A percentile compares a stretch with the other conserved stretches of the same genome.
Conservation (phyloP, 1,140 invertebrate species). For the Mya arenaria region DNA sequence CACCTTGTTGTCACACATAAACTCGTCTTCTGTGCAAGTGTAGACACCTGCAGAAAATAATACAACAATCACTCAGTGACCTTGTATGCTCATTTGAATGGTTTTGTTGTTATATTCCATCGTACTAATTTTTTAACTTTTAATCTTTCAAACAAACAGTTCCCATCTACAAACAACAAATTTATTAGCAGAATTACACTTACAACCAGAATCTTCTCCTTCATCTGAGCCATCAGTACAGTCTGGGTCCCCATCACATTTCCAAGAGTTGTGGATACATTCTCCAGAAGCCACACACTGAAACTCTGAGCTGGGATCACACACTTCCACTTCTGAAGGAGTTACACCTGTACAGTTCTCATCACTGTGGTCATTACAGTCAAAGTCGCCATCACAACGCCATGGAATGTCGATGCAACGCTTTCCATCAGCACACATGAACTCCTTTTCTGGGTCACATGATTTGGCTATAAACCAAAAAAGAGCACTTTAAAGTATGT, state of each 20-base stretch:
- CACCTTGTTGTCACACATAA: conserved; percentile 83
- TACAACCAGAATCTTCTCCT: conserved; percentile 48
- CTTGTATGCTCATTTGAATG: neutral
- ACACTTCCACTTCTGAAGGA: neutral
- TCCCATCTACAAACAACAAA: too few species aligned
- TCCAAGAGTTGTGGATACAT: conserved; percentile 95
- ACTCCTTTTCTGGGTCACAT: conserved; percentile 11
- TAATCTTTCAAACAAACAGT: too few species aligned
- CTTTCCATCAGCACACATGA: conserved; percentile 25
- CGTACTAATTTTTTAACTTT: too few species aligned
- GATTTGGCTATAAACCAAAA: conserved; percentile 1
- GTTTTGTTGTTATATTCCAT: too few species aligned
- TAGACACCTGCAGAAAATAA: conserved; percentile 43
- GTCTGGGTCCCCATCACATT: conserved; percentile 81
- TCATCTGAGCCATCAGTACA: conserved; percentile 85
- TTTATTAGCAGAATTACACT: neutral
- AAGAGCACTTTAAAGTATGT: too few species aligned
- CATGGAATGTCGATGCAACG: conserved; percentile 56
- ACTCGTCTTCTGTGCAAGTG: conserved; percentile 80
- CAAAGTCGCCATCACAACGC: conserved; percentile 65
- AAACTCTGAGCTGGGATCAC: conserved; percentile 35
- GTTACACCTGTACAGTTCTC: conserved; percentile 52
- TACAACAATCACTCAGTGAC: neutral
- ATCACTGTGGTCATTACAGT: conserved; percentile 68
- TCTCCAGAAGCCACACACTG: conserved; percentile 45